A percentile compares a stretch with the other conserved stretches of the same genome.
These are phyloP conservation scores for Ectemnius lituratus DNA, from an alignment of 2,888 invertebrate species.

Conservation along the genomic window DNA sequence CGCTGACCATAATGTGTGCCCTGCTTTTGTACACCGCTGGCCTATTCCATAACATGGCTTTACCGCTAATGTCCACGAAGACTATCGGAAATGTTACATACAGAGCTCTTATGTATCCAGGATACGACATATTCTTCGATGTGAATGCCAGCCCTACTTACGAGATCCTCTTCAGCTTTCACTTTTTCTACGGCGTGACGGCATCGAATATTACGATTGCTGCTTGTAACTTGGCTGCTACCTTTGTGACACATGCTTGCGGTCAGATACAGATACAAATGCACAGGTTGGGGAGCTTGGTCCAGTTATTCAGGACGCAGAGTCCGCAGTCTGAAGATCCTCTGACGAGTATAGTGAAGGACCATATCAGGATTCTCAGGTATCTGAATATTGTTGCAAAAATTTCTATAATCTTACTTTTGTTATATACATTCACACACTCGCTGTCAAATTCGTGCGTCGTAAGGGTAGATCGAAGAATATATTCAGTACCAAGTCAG, in stretches of 20 bases:
- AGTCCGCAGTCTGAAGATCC: too few relatives aligned
- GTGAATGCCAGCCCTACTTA: conserved; percentile 51
- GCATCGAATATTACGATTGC: conserved; percentile 43
- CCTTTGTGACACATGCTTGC: conserved; percentile 52
- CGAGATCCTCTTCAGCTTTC: conserved; percentile 51
- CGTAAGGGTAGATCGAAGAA: too few relatives aligned
- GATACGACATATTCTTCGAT: conserved; percentile 43
- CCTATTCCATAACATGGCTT: conserved; percentile 37
- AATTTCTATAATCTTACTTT: too few relatives aligned
- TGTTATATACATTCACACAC: too few relatives aligned
- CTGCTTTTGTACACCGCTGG: conserved; percentile 50
- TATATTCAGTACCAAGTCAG: too few relatives aligned
- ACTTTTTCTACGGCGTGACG: conserved; percentile 41
- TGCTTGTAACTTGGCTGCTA: conserved; percentile 49
- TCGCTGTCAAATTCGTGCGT: too few relatives aligned
- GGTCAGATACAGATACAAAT: too few relatives aligned
- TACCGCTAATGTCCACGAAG: conserved; percentile 18
- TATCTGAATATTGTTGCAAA: too few relatives aligned
- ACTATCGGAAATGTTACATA: conserved; percentile 41
- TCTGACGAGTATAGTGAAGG: too few relatives aligned
- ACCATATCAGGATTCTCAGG: too few relatives aligned
- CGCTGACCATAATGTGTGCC: conserved; percentile 46
- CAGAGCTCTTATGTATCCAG: conserved; percentile 52
- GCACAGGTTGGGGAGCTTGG: too few relatives aligned
- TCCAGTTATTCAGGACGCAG: too few relatives aligned